These are phyloP conservation scores for Agrotis puta DNA, from an alignment of 2,888 invertebrate genomes.

Conservation along the genomic window DNA sequence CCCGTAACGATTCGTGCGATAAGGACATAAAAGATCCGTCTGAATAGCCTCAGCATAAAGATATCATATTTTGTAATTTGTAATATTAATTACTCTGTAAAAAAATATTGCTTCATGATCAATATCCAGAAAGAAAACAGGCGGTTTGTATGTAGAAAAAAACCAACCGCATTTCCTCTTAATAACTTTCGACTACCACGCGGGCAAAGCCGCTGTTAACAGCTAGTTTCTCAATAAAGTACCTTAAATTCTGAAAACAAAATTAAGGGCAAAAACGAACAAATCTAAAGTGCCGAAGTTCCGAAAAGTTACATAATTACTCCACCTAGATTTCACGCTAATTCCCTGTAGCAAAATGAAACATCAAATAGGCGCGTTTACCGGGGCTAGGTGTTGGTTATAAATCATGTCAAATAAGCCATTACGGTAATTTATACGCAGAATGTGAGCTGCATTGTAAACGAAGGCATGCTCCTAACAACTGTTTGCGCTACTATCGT, in stretches of 20 bases:
- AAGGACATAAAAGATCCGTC: too few relatives aligned
- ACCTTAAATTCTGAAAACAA: background rate
- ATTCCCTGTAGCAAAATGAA: conserved; percentile 53
- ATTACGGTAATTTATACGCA: conserved; percentile 78
- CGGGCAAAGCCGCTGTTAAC: too few relatives aligned
- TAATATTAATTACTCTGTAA: too few relatives aligned
- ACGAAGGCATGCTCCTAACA: conserved; percentile 61
- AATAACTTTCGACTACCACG: too few relatives aligned
- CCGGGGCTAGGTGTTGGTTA: conserved; percentile 67
- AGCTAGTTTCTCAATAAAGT: too few relatives aligned
- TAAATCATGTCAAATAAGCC: conserved; percentile 80
- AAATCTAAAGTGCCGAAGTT: background rate
- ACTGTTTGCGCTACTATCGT: conserved; percentile 51
- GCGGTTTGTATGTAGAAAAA: too few relatives aligned
- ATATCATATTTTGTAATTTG: too few relatives aligned
- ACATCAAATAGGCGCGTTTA: conserved; percentile 60
- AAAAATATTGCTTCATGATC: too few relatives aligned
- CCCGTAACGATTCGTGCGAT: too few relatives aligned
- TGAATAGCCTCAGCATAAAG: too few relatives aligned
- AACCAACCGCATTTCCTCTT: too few relatives aligned
- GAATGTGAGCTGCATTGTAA: conserved; percentile 72
- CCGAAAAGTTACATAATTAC: conserved; percentile 22
- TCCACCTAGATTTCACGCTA: conserved; percentile 40
- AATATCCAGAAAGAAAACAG: too few relatives aligned
- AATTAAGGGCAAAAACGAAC: conserved; percentile 10